phyloP scores from a whole-genome alignment of 2,797 vertebrate genomes.

The Erithacus rubecula region DNA sequence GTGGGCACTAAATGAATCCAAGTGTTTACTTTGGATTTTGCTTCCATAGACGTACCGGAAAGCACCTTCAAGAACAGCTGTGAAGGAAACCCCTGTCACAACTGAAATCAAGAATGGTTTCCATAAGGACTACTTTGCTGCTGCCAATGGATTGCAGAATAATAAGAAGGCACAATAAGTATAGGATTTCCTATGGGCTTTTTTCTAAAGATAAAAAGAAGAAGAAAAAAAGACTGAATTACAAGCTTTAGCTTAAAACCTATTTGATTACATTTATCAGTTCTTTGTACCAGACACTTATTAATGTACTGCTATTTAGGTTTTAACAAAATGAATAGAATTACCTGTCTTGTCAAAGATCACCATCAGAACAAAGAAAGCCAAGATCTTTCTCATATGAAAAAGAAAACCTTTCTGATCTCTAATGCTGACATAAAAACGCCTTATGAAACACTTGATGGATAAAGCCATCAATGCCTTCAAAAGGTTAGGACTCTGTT shows the following conservation, averaged over 20 bases:
- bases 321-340: conserved; percentile 58
- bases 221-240: conserved; percentile 55
- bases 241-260: conserved; percentile 64
- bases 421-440: conserved; percentile 26
- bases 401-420: neutral
- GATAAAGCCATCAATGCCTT: conserved; percentile 21
- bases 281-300: conserved; percentile 67
- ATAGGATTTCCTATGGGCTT: neutral
- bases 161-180: conserved; percentile 78
- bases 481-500: conserved; percentile 56
- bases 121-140: conserved; percentile 73
- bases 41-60: conserved; percentile 79
- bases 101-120: conserved; percentile 77
- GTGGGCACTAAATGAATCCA: neutral
- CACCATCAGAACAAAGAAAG: neutral
- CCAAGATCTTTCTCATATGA: neutral
- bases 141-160: conserved; percentile 73
- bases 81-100: conserved; percentile 26
- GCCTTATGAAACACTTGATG: conserved; percentile 18
- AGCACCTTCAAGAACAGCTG: conserved; percentile 65
- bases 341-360: conserved; percentile 47
- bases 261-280: conserved; percentile 55
- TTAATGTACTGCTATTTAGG: conserved; percentile 62
- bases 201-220: neutral
- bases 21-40: neutral